These are phyloP conservation scores for Pinna nobilis DNA, from an alignment of 1,140 invertebrate genomes.

Conservation along the genomic window DNA sequence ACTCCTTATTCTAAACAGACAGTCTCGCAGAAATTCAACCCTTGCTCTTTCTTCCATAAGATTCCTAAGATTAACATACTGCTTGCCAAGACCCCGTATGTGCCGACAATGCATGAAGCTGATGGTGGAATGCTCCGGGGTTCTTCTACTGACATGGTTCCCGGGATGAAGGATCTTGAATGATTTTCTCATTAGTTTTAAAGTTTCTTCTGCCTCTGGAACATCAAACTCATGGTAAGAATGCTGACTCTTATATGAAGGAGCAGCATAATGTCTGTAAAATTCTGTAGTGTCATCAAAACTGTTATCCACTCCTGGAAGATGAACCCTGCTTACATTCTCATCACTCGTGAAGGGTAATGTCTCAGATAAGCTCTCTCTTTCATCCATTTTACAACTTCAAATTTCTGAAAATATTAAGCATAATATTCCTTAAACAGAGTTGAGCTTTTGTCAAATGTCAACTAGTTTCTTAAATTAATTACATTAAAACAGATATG, in stretches of 20 bases:
- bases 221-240: constrained; percentile 57
- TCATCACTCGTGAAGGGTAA: background rate
- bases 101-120: constrained; percentile 69
- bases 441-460: background rate
- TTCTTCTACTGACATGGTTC: constrained; percentile 60
- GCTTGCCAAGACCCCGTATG: constrained; percentile 54
- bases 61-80: constrained; percentile 60
- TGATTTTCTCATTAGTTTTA: constrained; percentile 55
- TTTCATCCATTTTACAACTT: constrained; percentile 10
- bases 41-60: constrained; percentile 64
- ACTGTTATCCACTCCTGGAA: constrained; percentile 16
- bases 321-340: constrained; percentile 19
- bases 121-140: constrained; percentile 60
- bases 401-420: no score
- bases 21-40: constrained; percentile 68
- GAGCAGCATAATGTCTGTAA: constrained; percentile 17
- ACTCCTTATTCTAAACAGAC: constrained; percentile 59
- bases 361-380: background rate
- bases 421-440: background rate
- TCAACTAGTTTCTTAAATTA: no score
- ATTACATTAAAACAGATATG: no score
- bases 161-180: constrained; percentile 67
- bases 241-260: background rate
- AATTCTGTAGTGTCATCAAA: constrained; percentile 18
- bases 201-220: constrained; percentile 59